Evolutionary conservation across 2,888 invertebrate genomes (phyloP), one percentile per base, ranked within the genome.

Genomic region (Syrphus vitripennis): DNA sequence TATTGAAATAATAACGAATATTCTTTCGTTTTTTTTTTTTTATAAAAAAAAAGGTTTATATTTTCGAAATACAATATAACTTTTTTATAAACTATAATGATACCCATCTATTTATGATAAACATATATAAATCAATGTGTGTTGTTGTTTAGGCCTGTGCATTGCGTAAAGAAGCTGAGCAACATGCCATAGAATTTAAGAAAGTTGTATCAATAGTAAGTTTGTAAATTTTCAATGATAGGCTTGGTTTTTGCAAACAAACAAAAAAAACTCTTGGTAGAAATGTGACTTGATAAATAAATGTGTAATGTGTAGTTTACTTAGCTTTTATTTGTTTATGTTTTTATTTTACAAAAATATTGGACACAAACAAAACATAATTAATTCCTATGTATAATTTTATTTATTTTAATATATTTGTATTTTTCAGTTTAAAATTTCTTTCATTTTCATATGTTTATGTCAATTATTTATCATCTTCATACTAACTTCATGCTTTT

Each of bases 161-260:
- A 94, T 94, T 94, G 92, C 94, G 95, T 92, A 95, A 95, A 90
- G 94, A 94, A 94, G 94, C 94, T 92, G 95, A 95, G 93, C 95
- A 95, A 94, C 95, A 95, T 94, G 95, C 95, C 92, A 94, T 95
- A 94, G 93, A 94, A 93, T 94, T 95, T 93, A 94, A 94, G 92
- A 95, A 95, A 94, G 95, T 95, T 93, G 93, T 95, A 92, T 93
- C 94, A 93, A 95, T 95, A 94, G 95, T 95, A 95, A 95, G 95
- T 95, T 90, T 71, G 37, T 55, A 10, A 53, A 40, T 29, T n/a
- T n/a, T 42, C 19, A 12, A 48, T 19, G 16, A 16, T 59, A 34
- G 21, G 12, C 4, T 34, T 14, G 19, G 16, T 40, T 42, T n/a
- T 63, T 61, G 26, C 24, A 34, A 31, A 31, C 4, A 59, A 7